Conservation (phyloP, 2,888 invertebrate species). For the Macroteleia sp. region DNA sequence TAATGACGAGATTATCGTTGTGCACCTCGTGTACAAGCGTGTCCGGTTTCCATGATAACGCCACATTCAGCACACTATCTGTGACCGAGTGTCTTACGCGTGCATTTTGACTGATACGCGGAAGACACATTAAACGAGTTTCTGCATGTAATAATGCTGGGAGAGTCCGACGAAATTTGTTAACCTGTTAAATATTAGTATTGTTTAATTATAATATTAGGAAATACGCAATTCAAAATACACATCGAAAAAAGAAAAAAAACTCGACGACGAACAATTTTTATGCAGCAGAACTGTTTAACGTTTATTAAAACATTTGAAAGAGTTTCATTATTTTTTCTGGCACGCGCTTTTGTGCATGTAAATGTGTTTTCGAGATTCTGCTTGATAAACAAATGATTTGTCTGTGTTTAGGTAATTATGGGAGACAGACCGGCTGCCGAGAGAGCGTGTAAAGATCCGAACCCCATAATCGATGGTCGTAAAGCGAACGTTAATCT, state of each 20-base stretch:
- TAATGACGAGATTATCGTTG: constrained; percentile 41
- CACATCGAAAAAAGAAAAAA: no score
- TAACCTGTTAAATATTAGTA: not conserved
- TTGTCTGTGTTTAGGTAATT: constrained; percentile 91
- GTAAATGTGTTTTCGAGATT: not conserved
- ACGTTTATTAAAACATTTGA: constrained; percentile 16
- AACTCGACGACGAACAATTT: not conserved
- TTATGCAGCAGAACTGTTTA: not conserved
- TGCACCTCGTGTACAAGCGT: constrained; percentile 40
- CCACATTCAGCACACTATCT: constrained; percentile 57
- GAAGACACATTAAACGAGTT: constrained; percentile 63
- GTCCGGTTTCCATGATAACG: constrained; percentile 56
- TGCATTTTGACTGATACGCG: constrained; percentile 53
- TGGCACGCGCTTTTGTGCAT: constrained; percentile 6
- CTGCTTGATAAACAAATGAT: constrained; percentile 65
- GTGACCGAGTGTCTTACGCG: constrained; percentile 63
- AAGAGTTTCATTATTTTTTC: constrained; percentile 28
- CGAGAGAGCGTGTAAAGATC: constrained; percentile 98
- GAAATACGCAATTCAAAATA: not conserved
- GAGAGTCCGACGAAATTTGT: constrained; percentile 1
- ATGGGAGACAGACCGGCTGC: constrained; percentile 98
- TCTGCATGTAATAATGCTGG: constrained; percentile 46
- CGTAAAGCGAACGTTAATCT: constrained; percentile 99
- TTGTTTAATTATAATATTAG: constrained; percentile 7
- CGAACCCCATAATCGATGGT: constrained; percentile 99